Base-by-base conservation (phyloP, 2,888 invertebrate genomes). In the Parnassius apollo region DNA sequence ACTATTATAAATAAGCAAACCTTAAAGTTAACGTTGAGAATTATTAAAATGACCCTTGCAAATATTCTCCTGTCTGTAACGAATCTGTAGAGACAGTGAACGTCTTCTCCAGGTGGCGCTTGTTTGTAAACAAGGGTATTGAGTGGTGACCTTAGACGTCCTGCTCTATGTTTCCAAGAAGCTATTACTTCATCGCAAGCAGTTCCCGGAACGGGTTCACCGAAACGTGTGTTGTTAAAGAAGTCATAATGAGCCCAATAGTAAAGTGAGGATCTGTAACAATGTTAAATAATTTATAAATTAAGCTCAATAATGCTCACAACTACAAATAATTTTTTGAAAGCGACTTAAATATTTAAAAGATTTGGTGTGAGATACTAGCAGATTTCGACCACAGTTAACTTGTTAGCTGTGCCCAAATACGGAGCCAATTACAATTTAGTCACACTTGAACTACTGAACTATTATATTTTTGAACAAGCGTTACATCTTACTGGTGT, bases 191-290 rank as follows among this genome's bases (percentile, higher is more conserved):
- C 97, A 75, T 98, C 98, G 78, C 98, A 98, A 3, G 95, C 94
- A 0, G 96, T 97, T 22, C 95, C 95, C 0, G 94, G 93, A 0
- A 97, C 95, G 0, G 96, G 95, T 68, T 96, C 96, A 0, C 98
- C 98, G 69, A 96, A 95, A 59, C 95, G 95, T 0, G 96, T 97
- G 75, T 97, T 97, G 83, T 98, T 97, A 88, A 97, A 98, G 91
- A 97, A 98, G 78, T 98, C 97, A 77, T 97, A 98, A 80, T 97
- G 97, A 0, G 97, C 97, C 97, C 97, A 97, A 81, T 97, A 98
- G 85, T 98, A 97, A 12, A 98, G 92, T 0, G 97, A 97, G n/a
- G 97, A 97, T 0, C 94, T 94, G 80, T 2, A 72, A 73, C 2
- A 42, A 2, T 12, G 35, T 35, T 25, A 1, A 4, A 35, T 35